Evolutionary conservation across 2,113 vertebrate genomes (phyloP).

Genomic region (Rhinogobius similis): DNA sequence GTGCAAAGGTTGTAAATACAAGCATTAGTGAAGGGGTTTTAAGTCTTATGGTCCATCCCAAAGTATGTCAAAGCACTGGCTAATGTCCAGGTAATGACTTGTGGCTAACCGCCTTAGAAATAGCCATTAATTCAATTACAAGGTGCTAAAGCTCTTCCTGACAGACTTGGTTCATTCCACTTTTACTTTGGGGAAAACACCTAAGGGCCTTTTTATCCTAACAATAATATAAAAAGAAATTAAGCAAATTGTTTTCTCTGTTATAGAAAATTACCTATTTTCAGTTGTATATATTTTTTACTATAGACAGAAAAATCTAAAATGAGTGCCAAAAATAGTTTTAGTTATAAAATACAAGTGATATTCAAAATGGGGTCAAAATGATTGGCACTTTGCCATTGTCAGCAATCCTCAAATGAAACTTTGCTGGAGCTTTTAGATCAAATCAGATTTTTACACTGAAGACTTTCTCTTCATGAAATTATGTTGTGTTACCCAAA

Average conservation of each 20-base stretch:
- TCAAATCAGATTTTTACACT: neutral
- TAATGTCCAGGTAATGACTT: constrained; percentile 6
- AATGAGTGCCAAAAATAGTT: too few relatives aligned
- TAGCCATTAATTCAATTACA: constrained; percentile 8
- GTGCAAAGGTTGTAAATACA: constrained; percentile 57
- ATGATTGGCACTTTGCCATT: neutral
- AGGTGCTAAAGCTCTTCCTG: constrained; percentile 2
- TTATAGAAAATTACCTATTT: too few relatives aligned
- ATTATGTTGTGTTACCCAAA: neutral
- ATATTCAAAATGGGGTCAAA: neutral
- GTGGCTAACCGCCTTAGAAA: neutral
- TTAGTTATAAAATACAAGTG: neutral
- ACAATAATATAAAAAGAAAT: neutral
- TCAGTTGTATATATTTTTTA: too few relatives aligned
- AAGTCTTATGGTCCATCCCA: constrained; percentile 32
- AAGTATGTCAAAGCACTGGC: constrained; percentile 26
- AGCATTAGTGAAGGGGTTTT: constrained; percentile 21
- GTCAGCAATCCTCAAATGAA: neutral
- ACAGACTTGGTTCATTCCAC: neutral
- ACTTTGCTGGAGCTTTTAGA: neutral
- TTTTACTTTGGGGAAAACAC: neutral
- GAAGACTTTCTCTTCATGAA: neutral
- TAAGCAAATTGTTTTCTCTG: too few relatives aligned
- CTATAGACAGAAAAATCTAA: too few relatives aligned
- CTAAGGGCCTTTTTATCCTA: neutral